Evolutionary conservation across 2,888 invertebrate species (phyloP), one percentile per base, ranked within the genome.

Genomic region (Amphipyra berbera): DNA sequence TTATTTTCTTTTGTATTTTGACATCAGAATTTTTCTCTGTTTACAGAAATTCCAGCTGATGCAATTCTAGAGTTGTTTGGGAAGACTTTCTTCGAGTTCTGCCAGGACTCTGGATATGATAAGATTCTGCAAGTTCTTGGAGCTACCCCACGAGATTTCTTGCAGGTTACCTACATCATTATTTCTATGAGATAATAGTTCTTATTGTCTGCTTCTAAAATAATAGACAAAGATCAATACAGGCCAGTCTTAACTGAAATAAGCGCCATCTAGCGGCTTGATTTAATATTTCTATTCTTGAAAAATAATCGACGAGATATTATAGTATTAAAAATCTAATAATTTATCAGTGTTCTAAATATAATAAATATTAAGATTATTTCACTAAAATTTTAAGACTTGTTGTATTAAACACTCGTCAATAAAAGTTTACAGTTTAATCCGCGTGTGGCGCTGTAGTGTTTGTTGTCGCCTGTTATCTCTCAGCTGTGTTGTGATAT

Each of bases 71-170:
- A 98, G 88, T 93, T 98, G 5, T 98, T 99, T 84, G 99, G 99
- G 0, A 98, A 98, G 87, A 98, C 98, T 80, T 99, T 99, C 93
- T 99, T 99, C 87, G 98, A 99, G 90, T 98, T 99, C 86, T 99
- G 99, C 83, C 98, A 99, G 89, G 98, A 98, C 88, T 98, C 98
- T 2, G 99, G 99, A n/a, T 99, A 99, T 85, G 99, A 99, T 86
- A 98, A 98, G 90, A 99, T 99, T 71, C 95, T 99, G 38, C 98
- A 98, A 93, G 98, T 99, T 6, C 95, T 99, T 5, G 99, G 99
- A 46, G 98, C 99, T 15, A 99, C 98, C 21, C 98, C 99, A 0
- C 95, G 98, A 69, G 99, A 99, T 91, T 99, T 99, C 91, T 95
- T 99, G 77, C 98, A 98, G 96, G 98, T 85, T 10, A 4, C n/a